A percentile compares a stretch with the other conserved stretches of the same genome.
Conservation (phyloP, 1,140 invertebrate genomes). For the Trinorchestia longiramus region DNA sequence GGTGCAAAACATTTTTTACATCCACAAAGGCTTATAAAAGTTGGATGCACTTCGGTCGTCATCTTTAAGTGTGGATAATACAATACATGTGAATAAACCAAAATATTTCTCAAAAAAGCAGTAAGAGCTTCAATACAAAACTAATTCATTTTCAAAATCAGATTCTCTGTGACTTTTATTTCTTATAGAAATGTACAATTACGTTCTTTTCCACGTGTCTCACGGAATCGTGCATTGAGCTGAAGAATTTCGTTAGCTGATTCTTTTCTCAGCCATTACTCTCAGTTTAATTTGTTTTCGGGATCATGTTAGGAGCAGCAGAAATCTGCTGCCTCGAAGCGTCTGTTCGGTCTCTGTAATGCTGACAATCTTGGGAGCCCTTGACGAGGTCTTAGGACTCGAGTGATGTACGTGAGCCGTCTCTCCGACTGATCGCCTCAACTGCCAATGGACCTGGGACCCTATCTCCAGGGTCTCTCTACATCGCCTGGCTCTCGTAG, state of each 20-base stretch:
- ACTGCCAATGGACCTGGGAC: neutral
- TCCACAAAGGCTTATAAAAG: too few relatives aligned
- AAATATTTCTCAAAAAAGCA: neutral
- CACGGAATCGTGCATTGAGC: neutral
- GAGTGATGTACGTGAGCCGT: slow-evolving; percentile 5
- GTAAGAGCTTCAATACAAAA: neutral
- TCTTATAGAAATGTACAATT: neutral
- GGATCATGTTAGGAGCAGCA: slow-evolving; percentile 6
- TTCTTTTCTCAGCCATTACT: neutral
- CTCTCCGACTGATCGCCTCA: neutral
- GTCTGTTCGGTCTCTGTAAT: neutral
- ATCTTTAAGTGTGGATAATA: too few relatives aligned
- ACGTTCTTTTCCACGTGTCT: neutral
- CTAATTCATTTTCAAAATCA: neutral
- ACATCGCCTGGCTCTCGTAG: neutral
- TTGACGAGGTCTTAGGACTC: neutral
- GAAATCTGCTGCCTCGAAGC: neutral
- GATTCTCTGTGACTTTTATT: neutral
- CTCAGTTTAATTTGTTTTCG: neutral
- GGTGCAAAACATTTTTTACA: too few relatives aligned
- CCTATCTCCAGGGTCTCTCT: neutral
- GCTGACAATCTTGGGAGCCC: neutral
- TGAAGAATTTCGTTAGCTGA: neutral
- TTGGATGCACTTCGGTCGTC: too few relatives aligned
- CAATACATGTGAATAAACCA: neutral